phyloP scores from a whole-genome alignment of 2,888 invertebrate species.

The Teinopalpus imperialis region DNA sequence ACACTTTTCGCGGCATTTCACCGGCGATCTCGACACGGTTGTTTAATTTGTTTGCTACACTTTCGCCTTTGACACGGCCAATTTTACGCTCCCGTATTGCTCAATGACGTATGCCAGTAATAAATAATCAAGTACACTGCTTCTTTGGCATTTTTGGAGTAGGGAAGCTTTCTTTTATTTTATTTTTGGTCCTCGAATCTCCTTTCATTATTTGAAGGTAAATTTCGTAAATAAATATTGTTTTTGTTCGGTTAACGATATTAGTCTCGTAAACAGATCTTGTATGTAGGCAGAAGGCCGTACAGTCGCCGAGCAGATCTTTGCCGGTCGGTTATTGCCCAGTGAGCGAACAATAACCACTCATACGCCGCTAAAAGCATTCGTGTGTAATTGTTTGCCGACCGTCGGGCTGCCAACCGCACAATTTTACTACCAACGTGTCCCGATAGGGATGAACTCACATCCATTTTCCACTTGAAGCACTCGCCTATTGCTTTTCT shows the following conservation, averaged over 20 bases:
- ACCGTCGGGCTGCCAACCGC: constrained; percentile 45
- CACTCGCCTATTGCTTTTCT: constrained; percentile 2
- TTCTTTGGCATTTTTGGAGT: constrained; percentile 39
- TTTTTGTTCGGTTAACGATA: not conserved
- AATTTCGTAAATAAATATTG: constrained; percentile 2
- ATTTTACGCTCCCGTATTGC: constrained; percentile 39
- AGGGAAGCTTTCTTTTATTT: constrained; percentile 38
- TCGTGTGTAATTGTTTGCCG: constrained; percentile 57
- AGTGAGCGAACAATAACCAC: constrained; percentile 54
- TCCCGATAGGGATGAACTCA: constrained; percentile 28
- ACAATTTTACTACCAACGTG: constrained; percentile 34
- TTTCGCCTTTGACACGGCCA: constrained; percentile 60
- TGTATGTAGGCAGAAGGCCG: constrained; percentile 38
- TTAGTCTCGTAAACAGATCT: constrained; percentile 8
- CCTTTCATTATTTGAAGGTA: not conserved
- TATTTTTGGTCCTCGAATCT: constrained; percentile 20
- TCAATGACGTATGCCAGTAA: constrained; percentile 39
- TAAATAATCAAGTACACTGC: constrained; percentile 32
- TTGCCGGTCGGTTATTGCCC: constrained; percentile 40
- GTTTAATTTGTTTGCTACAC: constrained; percentile 61
- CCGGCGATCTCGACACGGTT: constrained; percentile 52
- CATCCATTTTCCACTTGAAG: constrained; percentile 23
- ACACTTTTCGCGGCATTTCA: constrained; percentile 70
- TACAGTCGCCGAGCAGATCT: constrained; percentile 36
- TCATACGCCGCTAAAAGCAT: constrained; percentile 54